Percentiles rank a stretch among this genome's conserved stretches.
phyloP scores from a whole-genome alignment of 2,797 vertebrate genomes.

The Anniella stebbinsi region DNA sequence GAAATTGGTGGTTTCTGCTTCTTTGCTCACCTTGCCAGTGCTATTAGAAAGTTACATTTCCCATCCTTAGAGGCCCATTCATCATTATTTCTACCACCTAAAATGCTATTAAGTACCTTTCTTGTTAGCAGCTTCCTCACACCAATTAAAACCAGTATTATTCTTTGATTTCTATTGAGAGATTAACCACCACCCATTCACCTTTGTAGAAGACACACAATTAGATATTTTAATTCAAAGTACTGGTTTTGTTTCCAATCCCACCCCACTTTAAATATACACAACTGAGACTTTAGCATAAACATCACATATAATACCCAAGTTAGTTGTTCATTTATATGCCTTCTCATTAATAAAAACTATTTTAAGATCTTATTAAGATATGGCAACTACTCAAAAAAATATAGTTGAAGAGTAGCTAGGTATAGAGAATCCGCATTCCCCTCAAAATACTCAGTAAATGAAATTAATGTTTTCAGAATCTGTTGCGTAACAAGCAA shows the following conservation, averaged over 20 bases:
- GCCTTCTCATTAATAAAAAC: constrained; percentile 71
- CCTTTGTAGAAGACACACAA: constrained; percentile 65
- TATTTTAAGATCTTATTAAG: constrained; percentile 51
- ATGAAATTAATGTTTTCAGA: constrained; percentile 23
- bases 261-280: constrained; percentile 50
- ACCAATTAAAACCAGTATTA: not conserved
- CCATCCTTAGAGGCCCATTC: not conserved
- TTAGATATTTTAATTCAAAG: constrained; percentile 69
- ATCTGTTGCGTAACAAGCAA: constrained; percentile 19
- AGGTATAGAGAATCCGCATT: constrained; percentile 63
- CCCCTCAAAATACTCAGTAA: constrained; percentile 45
- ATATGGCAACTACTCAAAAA: constrained; percentile 63
- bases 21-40: not conserved
- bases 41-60: not conserved
- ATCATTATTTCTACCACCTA: constrained; percentile 21
- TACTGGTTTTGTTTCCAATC: constrained; percentile 47
- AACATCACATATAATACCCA: constrained; percentile 71
- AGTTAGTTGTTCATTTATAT: constrained; percentile 67
- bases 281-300: constrained; percentile 69
- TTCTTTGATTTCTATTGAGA: constrained; percentile 27
- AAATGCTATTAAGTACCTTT: not conserved
- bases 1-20: constrained; percentile 9
- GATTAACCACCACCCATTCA: constrained; percentile 42
- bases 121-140: not conserved
- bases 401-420: constrained; percentile 57